phyloP scores from a whole-genome alignment of 2,797 vertebrate genomes.

The Gouania willdenowi region DNA sequence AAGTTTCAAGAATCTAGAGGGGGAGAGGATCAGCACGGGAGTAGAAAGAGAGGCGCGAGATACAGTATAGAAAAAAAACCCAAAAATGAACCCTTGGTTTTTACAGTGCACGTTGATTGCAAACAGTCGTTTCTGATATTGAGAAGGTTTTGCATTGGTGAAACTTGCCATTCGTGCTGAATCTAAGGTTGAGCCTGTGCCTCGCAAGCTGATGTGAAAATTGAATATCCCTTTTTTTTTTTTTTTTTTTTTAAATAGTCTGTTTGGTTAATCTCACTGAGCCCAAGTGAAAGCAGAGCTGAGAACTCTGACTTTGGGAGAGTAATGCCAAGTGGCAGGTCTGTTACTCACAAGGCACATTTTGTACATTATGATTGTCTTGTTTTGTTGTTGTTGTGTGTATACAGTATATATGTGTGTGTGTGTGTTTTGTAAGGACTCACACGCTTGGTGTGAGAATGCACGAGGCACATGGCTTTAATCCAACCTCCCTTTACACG shows the following conservation, averaged over 20 bases:
- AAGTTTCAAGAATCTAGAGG: constrained; percentile 42
- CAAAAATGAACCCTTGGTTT: constrained; percentile 43
- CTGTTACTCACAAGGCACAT: constrained; percentile 72
- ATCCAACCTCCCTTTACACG: constrained; percentile 57
- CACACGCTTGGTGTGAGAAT: constrained; percentile 39
- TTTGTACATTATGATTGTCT: constrained; percentile 72
- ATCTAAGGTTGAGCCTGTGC: constrained; percentile 66
- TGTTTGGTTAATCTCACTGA: constrained; percentile 32
- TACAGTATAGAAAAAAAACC: constrained; percentile 56
- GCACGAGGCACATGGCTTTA: constrained; percentile 70
- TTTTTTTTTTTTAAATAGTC: background rate
- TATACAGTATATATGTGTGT: too few relatives aligned
- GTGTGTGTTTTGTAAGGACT: constrained; percentile 47
- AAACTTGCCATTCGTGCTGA: constrained; percentile 47
- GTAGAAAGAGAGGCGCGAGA: constrained; percentile 59
- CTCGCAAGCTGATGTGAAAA: constrained; percentile 49
- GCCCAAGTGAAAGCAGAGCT: constrained; percentile 37
- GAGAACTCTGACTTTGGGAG: constrained; percentile 36
- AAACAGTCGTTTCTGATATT: constrained; percentile 61
- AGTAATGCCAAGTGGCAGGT: constrained; percentile 49
- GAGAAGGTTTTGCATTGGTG: constrained; percentile 37
- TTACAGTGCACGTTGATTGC: constrained; percentile 68
- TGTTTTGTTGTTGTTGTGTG: constrained; percentile 21
- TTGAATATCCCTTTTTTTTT: constrained; percentile 12
- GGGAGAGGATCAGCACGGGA: constrained; percentile 57